Conservation (phyloP, 2,113 vertebrate genomes). For the Theristicus caerulescens region DNA sequence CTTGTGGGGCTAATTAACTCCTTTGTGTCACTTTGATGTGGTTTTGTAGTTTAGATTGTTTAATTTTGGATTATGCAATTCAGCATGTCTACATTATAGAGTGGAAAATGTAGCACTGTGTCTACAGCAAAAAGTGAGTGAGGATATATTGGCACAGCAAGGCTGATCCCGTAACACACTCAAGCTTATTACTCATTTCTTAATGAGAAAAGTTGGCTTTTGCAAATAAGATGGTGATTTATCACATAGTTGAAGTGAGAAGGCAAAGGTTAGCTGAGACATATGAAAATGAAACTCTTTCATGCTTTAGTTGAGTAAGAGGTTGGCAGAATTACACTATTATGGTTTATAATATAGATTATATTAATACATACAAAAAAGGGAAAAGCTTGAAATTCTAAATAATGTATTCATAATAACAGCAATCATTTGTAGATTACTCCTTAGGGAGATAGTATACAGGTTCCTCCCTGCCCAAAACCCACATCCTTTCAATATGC, state of each 20-base stretch:
- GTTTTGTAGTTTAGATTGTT: constrained; percentile 11
- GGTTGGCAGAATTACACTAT: neutral
- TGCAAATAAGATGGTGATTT: neutral
- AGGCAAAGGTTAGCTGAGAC: neutral
- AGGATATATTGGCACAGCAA: neutral
- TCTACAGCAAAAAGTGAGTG: neutral
- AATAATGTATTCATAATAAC: neutral
- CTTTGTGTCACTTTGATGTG: constrained; percentile 26
- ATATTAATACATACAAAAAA: neutral
- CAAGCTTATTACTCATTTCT: neutral
- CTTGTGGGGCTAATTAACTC: neutral
- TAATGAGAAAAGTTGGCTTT: constrained; percentile 9
- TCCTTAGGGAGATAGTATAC: neutral
- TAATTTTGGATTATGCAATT: constrained; percentile 34
- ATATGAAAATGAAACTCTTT: neutral
- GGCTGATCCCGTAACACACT: neutral
- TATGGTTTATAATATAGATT: neutral
- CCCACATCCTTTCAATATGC: neutral
- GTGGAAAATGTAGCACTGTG: neutral
- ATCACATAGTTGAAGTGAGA: neutral
- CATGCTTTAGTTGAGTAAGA: neutral
- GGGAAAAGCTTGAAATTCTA: neutral
- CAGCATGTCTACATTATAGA: neutral
- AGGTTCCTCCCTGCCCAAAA: neutral
- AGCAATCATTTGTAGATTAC: neutral